These are phyloP conservation scores for Atherinomorus stipes DNA, from an alignment of 2,113 vertebrate genomes.

Conservation along the genomic window DNA sequence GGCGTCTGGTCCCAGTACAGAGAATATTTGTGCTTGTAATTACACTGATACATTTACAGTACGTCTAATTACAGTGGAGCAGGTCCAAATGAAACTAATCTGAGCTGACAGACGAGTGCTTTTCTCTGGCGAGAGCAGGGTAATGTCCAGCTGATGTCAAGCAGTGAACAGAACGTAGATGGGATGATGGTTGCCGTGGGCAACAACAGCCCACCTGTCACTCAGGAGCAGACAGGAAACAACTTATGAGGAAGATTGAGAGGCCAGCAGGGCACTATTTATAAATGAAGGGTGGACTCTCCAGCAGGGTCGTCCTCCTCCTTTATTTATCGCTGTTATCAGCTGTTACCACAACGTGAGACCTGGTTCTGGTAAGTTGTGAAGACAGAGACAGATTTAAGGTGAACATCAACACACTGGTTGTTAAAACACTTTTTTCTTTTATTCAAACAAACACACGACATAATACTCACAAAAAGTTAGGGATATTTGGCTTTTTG, in stretches of 20 bases:
- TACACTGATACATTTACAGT: constrained; percentile 23
- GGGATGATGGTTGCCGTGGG: constrained; percentile 2
- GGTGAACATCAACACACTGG: too few relatives aligned
- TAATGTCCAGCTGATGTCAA: constrained; percentile 16
- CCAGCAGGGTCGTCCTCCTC: too few relatives aligned
- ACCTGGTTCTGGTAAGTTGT: too few relatives aligned
- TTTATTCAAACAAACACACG: too few relatives aligned
- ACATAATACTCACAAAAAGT: too few relatives aligned
- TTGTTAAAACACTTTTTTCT: too few relatives aligned
- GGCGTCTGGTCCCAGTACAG: constrained; percentile 11
- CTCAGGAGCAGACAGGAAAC: constrained; percentile 35
- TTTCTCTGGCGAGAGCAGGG: neutral
- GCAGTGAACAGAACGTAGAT: constrained; percentile 13
- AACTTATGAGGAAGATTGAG: neutral
- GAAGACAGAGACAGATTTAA: too few relatives aligned
- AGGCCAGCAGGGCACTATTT: too few relatives aligned
- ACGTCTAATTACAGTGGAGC: constrained; percentile 33
- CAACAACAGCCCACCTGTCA: constrained; percentile 35
- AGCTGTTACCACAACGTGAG: too few relatives aligned
- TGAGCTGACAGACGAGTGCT: constrained; percentile 15
- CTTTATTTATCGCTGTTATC: too few relatives aligned
- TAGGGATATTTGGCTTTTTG: too few relatives aligned
- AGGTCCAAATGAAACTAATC: constrained; percentile 46
- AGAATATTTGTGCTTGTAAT: constrained; percentile 28
- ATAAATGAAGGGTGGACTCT: too few relatives aligned